These are phyloP conservation scores for Torymus tubicola DNA, from an alignment of 2,888 invertebrate species.

Conservation along the genomic window DNA sequence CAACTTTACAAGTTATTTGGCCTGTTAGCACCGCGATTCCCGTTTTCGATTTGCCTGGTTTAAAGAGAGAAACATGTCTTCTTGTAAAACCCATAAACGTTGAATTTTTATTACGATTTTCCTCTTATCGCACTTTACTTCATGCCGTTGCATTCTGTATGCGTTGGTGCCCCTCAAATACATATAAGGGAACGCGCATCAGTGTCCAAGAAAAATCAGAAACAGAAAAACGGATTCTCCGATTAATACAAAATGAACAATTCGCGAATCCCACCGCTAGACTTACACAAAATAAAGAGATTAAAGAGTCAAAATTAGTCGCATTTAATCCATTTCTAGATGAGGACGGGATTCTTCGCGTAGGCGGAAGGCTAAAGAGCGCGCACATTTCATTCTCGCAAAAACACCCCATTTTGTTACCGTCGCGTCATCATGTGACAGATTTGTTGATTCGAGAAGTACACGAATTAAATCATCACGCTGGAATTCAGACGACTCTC, in stretches of 20 bases:
- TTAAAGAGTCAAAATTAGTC: constrained; percentile 43
- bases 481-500: constrained; percentile 62
- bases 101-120: neutral
- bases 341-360: constrained; percentile 59
- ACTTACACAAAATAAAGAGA: neutral
- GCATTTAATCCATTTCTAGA: constrained; percentile 60
- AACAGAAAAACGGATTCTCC: neutral
- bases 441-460: constrained; percentile 60
- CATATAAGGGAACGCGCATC: neutral
- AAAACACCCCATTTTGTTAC: constrained; percentile 63
- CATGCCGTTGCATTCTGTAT: neutral
- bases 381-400: constrained; percentile 56
- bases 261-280: neutral
- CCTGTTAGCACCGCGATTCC: neutral
- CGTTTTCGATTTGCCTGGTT: neutral
- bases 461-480: constrained; percentile 60
- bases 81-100: neutral
- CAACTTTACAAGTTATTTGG: neutral
- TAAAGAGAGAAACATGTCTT: neutral
- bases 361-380: constrained; percentile 63
- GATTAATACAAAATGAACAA: neutral
- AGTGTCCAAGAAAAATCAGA: neutral
- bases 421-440: constrained; percentile 62
- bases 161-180: neutral
- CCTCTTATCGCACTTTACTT: neutral